A percentile compares a stretch with the other conserved stretches of the same genome.
phyloP scores from a whole-genome alignment of 2,113 vertebrate genomes.

The Myotis davidii region DNA sequence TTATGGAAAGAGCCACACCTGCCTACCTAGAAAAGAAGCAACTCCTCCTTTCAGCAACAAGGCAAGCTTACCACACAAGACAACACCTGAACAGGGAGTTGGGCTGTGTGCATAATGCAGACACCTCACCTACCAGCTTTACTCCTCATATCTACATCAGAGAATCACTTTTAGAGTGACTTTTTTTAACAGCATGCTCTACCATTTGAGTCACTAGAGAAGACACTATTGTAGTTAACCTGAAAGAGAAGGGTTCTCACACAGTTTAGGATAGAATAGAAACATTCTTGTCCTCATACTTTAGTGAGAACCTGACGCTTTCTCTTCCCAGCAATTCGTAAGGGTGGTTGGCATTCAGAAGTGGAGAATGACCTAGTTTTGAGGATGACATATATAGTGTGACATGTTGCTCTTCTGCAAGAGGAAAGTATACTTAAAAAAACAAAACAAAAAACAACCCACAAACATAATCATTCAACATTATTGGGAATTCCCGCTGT shows the following conservation, averaged over 20 bases:
- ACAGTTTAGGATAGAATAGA: neutral
- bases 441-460: neutral
- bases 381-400: constrained; percentile 21
- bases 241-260: neutral
- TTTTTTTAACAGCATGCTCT: constrained; percentile 8
- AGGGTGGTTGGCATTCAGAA: neutral
- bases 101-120: neutral
- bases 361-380: constrained; percentile 50
- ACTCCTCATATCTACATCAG: neutral
- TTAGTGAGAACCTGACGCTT: constrained; percentile 17
- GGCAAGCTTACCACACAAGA: constrained; percentile 23
- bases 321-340: neutral
- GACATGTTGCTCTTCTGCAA: constrained; percentile 40
- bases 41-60: constrained; percentile 18
- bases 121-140: neutral
- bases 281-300: neutral
- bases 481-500: neutral
- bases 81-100: constrained; percentile 1
- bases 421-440: constrained; percentile 41
- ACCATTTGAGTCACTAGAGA: constrained; percentile 25
- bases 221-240: neutral
- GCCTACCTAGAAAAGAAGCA: constrained; percentile 48
- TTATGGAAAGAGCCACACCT: constrained; percentile 64
- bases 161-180: neutral
- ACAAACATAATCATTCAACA: neutral